Evolutionary conservation across 2,888 invertebrate genomes (phyloP), one percentile per base, ranked within the genome.

Genomic region (Apotomis betuletana): DNA sequence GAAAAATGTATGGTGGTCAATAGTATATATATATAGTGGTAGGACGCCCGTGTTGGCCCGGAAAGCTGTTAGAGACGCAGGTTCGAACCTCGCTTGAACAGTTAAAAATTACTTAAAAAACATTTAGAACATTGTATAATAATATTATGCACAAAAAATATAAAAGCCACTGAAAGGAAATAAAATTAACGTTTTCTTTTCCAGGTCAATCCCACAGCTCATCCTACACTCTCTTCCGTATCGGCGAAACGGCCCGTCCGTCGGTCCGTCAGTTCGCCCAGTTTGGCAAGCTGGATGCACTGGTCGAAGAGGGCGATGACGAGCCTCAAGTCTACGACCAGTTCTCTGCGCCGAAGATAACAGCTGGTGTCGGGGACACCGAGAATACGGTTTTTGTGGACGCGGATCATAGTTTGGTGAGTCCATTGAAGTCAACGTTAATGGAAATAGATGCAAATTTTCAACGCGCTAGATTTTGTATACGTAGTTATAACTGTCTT

Each of bases 151-250:
- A 15, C 15, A 15, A 15, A 15, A 15, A 15, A 15, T 15, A 15
- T 15, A 15, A 15, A 15, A 15, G 27, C 27, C 27, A 27, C 27
- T 2, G 27, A 27, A 27, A 27, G 27, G 27, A 27, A 27, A 41
- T 41, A 41, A 41, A 6, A 1, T 0, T 41, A 6, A 41, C 6
- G 0, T 57, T 4, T 46, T 6, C 92, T 15, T 4, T 61, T 92
- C 8, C 94, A 98, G 98, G 98, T 80, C 96, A 97, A 84, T 97
- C 97, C 46, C 98, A 98, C 91, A 96, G 97, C 86, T 92, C 94
- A 74, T 95, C 95, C 64, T 98, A 96, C 92, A 94, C 94, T 12
- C 94, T 98, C 63, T 98, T 97, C 93, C 95, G 95, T 58, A 91
- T 97, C 73, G 97, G 97, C 0, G 95, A 96, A 76, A 94, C 94